phyloP scores from a whole-genome alignment of 2,797 vertebrate genomes.

The Silurus aristotelis region DNA sequence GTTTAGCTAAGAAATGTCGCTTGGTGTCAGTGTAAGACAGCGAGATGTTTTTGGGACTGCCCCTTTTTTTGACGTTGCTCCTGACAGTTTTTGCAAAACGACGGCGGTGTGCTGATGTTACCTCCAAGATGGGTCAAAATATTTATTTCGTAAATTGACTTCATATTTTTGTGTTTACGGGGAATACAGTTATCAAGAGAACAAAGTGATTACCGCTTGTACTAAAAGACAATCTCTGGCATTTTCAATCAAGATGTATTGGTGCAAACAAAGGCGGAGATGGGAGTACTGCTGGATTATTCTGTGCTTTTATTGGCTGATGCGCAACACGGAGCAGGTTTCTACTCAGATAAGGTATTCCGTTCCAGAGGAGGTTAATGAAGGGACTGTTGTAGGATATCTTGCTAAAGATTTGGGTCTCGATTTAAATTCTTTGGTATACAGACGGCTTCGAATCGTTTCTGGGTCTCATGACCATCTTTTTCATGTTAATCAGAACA shows the following conservation, averaged over 20 bases:
- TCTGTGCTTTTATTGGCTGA: constrained; percentile 20
- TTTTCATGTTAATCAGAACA: constrained; percentile 68
- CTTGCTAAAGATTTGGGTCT: constrained; percentile 77
- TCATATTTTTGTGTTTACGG: neutral
- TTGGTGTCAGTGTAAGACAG: constrained; percentile 23
- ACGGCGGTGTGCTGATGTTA: neutral
- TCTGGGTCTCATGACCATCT: constrained; percentile 57
- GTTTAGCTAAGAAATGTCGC: neutral
- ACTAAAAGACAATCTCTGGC: neutral
- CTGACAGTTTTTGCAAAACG: neutral
- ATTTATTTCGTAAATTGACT: neutral
- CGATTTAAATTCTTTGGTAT: constrained; percentile 61
- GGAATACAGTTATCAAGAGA: neutral
- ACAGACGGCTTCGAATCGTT: constrained; percentile 62
- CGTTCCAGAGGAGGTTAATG: constrained; percentile 73
- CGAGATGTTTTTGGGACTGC: neutral
- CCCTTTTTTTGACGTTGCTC: constrained; percentile 2
- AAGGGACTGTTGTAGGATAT: constrained; percentile 74
- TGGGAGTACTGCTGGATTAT: constrained; percentile 2
- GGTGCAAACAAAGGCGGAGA: constrained; percentile 32
- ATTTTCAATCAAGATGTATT: constrained; percentile 20
- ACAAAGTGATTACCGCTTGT: neutral
- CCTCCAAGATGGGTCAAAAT: neutral
- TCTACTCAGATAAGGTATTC: constrained; percentile 76
- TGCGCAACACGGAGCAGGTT: constrained; percentile 30